Base-by-base conservation (phyloP, 2,888 invertebrate species). In the Caenorhabditis japonica region DNA sequence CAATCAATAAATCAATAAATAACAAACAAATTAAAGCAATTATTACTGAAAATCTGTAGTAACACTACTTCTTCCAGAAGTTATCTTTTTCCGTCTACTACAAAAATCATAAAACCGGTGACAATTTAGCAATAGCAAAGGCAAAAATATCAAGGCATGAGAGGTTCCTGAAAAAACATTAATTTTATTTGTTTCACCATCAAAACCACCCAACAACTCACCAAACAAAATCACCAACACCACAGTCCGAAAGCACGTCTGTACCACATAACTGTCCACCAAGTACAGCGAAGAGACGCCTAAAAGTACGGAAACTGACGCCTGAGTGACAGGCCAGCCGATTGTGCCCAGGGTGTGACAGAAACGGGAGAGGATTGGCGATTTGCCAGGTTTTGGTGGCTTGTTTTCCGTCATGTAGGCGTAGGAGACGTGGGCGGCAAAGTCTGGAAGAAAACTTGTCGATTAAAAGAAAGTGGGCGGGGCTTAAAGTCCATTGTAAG, bases 191-290 rank as follows among this genome's bases (percentile, higher is more conserved):
- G n/a, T n/a, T n/a, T n/a, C n/a, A n/a, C n/a, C n/a, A n/a, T n/a
- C n/a, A n/a, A n/a, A n/a, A n/a, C n/a, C n/a, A n/a, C n/a, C n/a
- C n/a, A 7, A 30, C 25, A 17, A 39, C 71, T 71, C 19, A 81
- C 84, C 84, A 47, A 81, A 84, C 12, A 78, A 30, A 17, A 84
- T 83, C 3, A 84, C 84, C 7, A 84, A 68, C 2, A 83, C 49
- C 1, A 84, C 79, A 1, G 84, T 83, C 49, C 84, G 77, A 61
- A 84, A 84, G 69, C 84, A 84, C 0, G 84, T 84, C 47, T 84
- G 83, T 1, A 84, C 83, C 8, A 84, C 81, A 56, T 82, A 84
- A 30, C 79, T 77, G 55, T 84, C 79, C 1, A 84, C 83, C 17
- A 75, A 43, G 12, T 78, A 79, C 13, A 84, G 71, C 0, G 81